A percentile compares a stretch with the other conserved stretches of the same genome.
Conservation (phyloP, 2,888 invertebrate genomes). For the Koerneria pararmatus region DNA sequence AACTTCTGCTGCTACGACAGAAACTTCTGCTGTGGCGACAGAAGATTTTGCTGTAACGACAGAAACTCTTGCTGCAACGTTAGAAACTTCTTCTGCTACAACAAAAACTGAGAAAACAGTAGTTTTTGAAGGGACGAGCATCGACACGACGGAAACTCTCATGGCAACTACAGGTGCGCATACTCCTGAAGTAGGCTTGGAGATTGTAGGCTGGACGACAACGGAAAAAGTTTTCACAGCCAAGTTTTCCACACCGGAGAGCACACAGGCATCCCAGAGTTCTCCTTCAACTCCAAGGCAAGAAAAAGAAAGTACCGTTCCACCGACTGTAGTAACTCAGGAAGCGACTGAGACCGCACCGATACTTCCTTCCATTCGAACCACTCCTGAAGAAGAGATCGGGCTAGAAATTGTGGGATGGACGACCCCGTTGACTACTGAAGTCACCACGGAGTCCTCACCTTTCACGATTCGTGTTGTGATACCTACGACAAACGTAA, state of each 20-base stretch:
- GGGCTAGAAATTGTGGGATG: constrained; percentile 16
- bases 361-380: neutral
- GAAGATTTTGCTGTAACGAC: neutral
- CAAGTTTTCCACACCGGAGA: neutral
- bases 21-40: neutral
- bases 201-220: neutral
- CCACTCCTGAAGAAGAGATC: neutral
- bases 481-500: constrained; percentile 7
- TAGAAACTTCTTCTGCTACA: neutral
- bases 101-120: neutral
- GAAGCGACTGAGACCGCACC: neutral
- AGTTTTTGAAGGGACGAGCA: neutral
- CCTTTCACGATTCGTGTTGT: too few species aligned
- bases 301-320: constrained; percentile 2
- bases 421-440: too few species aligned
- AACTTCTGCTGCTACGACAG: neutral
- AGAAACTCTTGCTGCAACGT: constrained; percentile 8
- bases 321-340: neutral
- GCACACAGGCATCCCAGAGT: neutral
- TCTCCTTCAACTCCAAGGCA: neutral
- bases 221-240: neutral
- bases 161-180: neutral
- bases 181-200: constrained; percentile 5
- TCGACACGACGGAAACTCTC: neutral
- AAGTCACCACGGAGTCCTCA: too few species aligned